Conservation (phyloP, 1,140 invertebrate genomes). For the Sycobia sp. region DNA sequence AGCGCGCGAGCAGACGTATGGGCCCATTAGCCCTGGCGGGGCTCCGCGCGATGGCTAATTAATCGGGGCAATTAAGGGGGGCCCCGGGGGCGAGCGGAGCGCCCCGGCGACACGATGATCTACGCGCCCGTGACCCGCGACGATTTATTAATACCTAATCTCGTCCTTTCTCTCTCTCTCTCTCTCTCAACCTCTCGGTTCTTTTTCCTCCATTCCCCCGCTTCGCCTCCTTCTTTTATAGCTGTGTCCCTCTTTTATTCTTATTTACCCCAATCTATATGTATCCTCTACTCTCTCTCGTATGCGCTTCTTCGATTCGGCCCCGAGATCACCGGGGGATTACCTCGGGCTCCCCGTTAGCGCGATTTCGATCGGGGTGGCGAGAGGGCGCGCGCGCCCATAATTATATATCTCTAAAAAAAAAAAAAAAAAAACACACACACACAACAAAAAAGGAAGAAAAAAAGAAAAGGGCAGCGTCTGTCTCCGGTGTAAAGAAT, state of each 20-base stretch:
- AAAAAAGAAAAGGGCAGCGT: too few species aligned
- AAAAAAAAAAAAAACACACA: too few species aligned
- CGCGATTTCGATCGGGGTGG: too few species aligned
- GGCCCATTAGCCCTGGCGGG: constrained; percentile 47
- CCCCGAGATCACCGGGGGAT: too few species aligned
- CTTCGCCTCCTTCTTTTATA: background rate
- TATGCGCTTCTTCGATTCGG: background rate
- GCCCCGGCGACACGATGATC: constrained; percentile 50
- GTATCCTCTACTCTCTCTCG: too few species aligned
- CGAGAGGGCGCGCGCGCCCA: too few species aligned
- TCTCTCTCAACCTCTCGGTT: background rate
- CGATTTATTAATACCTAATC: constrained; percentile 49
- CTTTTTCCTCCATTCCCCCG: background rate
- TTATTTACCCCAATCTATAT: too few species aligned
- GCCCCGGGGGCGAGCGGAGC: constrained; percentile 19
- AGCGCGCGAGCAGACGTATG: constrained; percentile 45
- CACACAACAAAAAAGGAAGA: too few species aligned
- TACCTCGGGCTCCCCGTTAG: too few species aligned
- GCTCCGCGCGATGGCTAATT: constrained; percentile 48
- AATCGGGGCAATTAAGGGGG: constrained; percentile 52
- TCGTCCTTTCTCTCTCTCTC: constrained; percentile 5
- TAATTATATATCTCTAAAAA: too few species aligned
- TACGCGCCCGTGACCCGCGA: constrained; percentile 41
- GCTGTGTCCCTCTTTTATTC: too few species aligned
- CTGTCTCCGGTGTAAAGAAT: too few species aligned